Percentiles rank a stretch among this genome's conserved stretches.
Conservation (phyloP, 2,797 vertebrate genomes). For the Melanotaenia maccullochi region DNA sequence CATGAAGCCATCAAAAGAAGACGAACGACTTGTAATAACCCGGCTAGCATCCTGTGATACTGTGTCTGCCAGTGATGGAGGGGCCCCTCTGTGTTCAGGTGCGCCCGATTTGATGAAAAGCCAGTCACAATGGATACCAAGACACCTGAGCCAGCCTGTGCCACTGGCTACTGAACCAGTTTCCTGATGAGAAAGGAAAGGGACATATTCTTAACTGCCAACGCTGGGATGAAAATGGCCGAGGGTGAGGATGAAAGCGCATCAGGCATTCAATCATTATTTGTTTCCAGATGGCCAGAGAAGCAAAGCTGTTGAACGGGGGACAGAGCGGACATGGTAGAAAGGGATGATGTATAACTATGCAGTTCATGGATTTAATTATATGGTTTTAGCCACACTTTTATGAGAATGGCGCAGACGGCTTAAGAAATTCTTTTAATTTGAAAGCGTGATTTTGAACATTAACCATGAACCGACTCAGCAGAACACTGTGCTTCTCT, state of each 20-base stretch:
- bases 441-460: conserved; percentile 34
- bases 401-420: conserved; percentile 10
- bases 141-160: conserved; percentile 18
- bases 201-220: conserved; percentile 46
- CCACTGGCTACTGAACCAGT: conserved; percentile 24
- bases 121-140: conserved; percentile 20
- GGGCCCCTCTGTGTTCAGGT: conserved; percentile 57
- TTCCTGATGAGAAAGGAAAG: conserved; percentile 30
- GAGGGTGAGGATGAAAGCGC: conserved; percentile 27
- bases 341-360: conserved; percentile 4
- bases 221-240: conserved; percentile 40
- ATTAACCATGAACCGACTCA: conserved; percentile 28
- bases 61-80: conserved; percentile 71
- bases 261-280: conserved; percentile 37
- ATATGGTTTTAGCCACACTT: conserved; percentile 25
- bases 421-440: conserved; percentile 34
- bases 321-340: background rate
- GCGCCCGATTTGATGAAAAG: conserved; percentile 56
- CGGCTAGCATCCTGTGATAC: conserved; percentile 61
- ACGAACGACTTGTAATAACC: conserved; percentile 80
- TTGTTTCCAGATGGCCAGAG: conserved; percentile 22
- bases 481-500: conserved; percentile 51
- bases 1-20: conserved; percentile 51
- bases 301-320: conserved; percentile 4
- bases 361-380: conserved; percentile 38